Conservation (phyloP, 2,113 vertebrate species). For the Acanthisitta chloris region DNA sequence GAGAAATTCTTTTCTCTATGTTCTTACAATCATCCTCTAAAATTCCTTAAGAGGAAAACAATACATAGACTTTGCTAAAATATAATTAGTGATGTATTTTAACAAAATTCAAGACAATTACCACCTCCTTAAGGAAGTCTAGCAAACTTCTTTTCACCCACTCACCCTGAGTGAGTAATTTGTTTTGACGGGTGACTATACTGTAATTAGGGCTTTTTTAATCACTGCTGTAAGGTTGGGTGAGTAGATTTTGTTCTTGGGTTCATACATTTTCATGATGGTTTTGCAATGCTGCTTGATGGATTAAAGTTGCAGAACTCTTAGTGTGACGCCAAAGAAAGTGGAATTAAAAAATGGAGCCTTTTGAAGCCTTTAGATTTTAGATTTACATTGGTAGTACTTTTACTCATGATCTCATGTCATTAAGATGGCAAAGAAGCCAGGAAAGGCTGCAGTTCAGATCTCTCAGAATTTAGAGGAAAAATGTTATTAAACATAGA, state of each 20-base stretch:
- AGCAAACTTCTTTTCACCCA: slow-evolving; percentile 45
- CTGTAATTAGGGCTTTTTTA: slow-evolving; percentile 39
- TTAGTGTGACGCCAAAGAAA: neutral
- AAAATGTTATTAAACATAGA: neutral
- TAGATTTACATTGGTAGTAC: neutral
- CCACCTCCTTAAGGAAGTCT: slow-evolving; percentile 23
- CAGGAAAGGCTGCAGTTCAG: neutral
- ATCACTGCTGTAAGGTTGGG: neutral
- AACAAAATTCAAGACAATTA: slow-evolving; percentile 49
- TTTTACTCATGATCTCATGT: neutral
- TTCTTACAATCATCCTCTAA: neutral
- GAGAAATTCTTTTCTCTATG: neutral
- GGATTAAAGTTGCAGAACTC: neutral
- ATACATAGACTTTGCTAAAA: neutral
- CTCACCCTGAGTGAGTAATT: slow-evolving; percentile 38
- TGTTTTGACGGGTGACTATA: slow-evolving; percentile 60
- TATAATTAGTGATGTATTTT: slow-evolving; percentile 39
- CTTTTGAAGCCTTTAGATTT: neutral
- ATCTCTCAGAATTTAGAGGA: neutral
- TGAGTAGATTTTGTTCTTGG: slow-evolving; percentile 35
- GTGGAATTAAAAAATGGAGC: neutral
- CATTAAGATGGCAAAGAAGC: neutral
- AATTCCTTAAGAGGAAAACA: neutral
- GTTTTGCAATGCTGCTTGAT: slow-evolving; percentile 11
- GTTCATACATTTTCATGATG: slow-evolving; percentile 49